Conservation (phyloP, 1,140 invertebrate species). For the Ooceraea biroi region DNA sequence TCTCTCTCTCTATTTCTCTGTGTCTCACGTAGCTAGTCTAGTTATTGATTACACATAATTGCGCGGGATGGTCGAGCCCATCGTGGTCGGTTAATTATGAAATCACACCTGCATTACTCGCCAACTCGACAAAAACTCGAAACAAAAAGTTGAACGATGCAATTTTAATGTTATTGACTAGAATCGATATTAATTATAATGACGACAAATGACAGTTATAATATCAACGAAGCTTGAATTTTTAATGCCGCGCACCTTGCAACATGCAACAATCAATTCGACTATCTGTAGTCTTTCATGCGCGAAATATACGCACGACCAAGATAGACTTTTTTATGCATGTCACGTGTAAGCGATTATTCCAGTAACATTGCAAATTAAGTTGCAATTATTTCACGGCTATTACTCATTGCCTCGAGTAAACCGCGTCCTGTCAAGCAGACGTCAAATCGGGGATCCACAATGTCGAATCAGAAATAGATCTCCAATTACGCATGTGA, state of each 20-base stretch:
- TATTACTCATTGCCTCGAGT: not conserved
- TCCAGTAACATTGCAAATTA: not conserved
- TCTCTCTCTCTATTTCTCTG: too few species aligned
- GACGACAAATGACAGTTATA: not conserved
- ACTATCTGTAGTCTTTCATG: not conserved
- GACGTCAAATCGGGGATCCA: not conserved
- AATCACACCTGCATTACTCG: constrained; percentile 7
- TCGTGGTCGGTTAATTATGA: not conserved
- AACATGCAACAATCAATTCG: not conserved
- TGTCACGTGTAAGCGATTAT: constrained; percentile 28
- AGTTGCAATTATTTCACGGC: too few species aligned
- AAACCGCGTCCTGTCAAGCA: not conserved
- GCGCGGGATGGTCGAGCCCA: not conserved
- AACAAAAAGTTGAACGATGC: not conserved
- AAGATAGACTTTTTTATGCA: not conserved
- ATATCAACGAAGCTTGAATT: constrained; percentile 15
- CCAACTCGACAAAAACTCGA: not conserved
- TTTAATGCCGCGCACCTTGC: not conserved
- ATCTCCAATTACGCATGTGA: not conserved
- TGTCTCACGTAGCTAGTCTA: too few species aligned
- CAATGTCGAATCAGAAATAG: not conserved
- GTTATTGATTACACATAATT: constrained; percentile 29
- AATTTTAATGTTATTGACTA: not conserved
- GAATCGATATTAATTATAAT: constrained; percentile 12
- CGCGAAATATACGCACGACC: not conserved